Base-by-base conservation (phyloP, 2,888 invertebrate genomes). In the Aplocera efformata region DNA sequence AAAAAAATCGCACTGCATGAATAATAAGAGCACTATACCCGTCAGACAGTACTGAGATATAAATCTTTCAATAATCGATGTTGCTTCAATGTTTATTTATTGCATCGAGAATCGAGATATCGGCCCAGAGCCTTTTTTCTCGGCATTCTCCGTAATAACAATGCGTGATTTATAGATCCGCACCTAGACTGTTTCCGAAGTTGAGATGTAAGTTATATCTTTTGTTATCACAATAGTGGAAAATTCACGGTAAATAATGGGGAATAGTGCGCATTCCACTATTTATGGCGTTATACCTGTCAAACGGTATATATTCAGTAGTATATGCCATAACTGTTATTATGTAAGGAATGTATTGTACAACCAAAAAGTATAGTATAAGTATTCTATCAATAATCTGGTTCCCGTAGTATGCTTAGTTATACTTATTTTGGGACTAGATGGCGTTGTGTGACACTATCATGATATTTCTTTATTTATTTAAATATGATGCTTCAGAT, bases 11-110 rank as follows among this genome's bases (percentile, higher is more conserved):
- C 63, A 55, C 56, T 42, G 48, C 67, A 73, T 86, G 84, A 88
- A 79, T 82, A 84, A 85, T 81, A 76, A 76, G 61, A 54, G 58
- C 61, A 72, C 70, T 72, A 67, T 67, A 68, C 63, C 67, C 74
- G 69, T 75, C 68, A 71, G 68, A 67, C 67, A 63, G 70, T 67
- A 63, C 66, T 62, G 58, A 72, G 76, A 80, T 77, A 85, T 88
- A 88, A 84, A 86, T 86, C 85, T 82, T 80, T 72, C 71, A 72
- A 73, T 82, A 84, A 84, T 84, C 81, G 82, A 79, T 78, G 76
- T 70, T 68, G 63, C 64, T 59, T 53, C 60, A 65, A 72, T 82
- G 72, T 82, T 77, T 85, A 84, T 85, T 82, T 83, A 84, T 84
- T 72, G 78, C 70, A 65, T 66, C 60, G 62, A 62, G 63, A 72